phyloP scores from a whole-genome alignment of 2,113 vertebrate genomes.

The Rostratula benghalensis region DNA sequence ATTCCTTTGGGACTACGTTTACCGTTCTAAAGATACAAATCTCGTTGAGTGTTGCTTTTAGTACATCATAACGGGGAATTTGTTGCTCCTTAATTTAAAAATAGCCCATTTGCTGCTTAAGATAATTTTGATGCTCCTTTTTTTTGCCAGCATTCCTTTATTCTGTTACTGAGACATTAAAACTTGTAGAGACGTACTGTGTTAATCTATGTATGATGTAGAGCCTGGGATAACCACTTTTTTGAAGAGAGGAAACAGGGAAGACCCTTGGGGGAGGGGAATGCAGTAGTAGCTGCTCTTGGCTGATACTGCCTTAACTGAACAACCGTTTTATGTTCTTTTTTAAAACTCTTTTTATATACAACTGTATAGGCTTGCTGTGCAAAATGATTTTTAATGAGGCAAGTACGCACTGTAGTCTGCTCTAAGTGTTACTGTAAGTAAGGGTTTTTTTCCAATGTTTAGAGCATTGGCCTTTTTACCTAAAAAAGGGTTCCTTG shows the following conservation, averaged over 20 bases:
- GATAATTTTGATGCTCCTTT: neutral
- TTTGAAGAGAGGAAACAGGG: neutral
- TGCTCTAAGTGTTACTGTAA: neutral
- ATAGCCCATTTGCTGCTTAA: neutral
- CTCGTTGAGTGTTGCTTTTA: neutral
- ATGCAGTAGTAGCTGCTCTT: neutral
- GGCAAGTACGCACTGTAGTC: neutral
- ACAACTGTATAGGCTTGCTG: neutral
- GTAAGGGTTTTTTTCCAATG: neutral
- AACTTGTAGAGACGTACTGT: neutral
- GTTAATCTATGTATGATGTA: neutral
- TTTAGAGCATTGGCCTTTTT: neutral
- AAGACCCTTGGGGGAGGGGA: fast-evolving
- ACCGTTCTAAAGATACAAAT: neutral
- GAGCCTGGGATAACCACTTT: neutral
- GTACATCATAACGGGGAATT: fast-evolving
- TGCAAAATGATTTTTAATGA: neutral
- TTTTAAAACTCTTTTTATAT: neutral
- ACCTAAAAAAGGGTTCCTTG: neutral
- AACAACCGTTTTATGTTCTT: neutral
- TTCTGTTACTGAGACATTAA: neutral
- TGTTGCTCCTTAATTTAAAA: neutral
- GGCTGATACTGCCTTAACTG: neutral
- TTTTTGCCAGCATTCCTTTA: neutral
- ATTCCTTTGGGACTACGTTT: fast-evolving